phyloP scores from a whole-genome alignment of 2,113 vertebrate species.

The Phrynosoma platyrhinos region DNA sequence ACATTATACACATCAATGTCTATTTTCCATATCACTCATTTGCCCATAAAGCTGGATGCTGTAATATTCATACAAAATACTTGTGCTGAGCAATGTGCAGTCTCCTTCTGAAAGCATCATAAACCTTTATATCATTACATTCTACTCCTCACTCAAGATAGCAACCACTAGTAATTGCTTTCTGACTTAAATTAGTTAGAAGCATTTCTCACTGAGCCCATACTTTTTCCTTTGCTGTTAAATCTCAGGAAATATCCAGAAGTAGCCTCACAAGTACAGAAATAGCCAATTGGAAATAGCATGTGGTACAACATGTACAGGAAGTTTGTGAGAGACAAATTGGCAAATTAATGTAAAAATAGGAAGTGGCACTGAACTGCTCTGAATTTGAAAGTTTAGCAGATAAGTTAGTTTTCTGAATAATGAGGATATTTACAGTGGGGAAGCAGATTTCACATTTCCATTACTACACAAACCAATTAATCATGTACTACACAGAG shows the following conservation, averaged over 20 bases:
- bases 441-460: slow-evolving; percentile 57
- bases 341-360: slow-evolving; percentile 31
- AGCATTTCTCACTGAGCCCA: background rate
- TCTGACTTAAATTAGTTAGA: slow-evolving; percentile 29
- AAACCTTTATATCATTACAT: slow-evolving; percentile 31
- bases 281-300: background rate
- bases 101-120: slow-evolving; percentile 26
- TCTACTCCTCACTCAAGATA: background rate
- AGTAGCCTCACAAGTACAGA: slow-evolving; percentile 7
- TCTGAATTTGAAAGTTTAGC: slow-evolving; percentile 31
- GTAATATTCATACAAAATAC: slow-evolving; percentile 33
- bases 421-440: slow-evolving; percentile 14
- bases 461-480: slow-evolving; percentile 33
- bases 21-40: slow-evolving; percentile 25
- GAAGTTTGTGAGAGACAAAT: background rate
- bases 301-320: slow-evolving; percentile 43
- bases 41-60: slow-evolving; percentile 37
- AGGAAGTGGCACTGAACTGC: slow-evolving; percentile 27
- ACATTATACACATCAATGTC: background rate
- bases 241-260: slow-evolving; percentile 23
- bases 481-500: slow-evolving; percentile 13
- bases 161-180: slow-evolving; percentile 20
- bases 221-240: slow-evolving; percentile 30
- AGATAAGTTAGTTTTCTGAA: slow-evolving; percentile 58
- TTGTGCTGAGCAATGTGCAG: background rate